Conservation (phyloP, 1,140 invertebrate species). For the Conopomorpha cramerella region DNA sequence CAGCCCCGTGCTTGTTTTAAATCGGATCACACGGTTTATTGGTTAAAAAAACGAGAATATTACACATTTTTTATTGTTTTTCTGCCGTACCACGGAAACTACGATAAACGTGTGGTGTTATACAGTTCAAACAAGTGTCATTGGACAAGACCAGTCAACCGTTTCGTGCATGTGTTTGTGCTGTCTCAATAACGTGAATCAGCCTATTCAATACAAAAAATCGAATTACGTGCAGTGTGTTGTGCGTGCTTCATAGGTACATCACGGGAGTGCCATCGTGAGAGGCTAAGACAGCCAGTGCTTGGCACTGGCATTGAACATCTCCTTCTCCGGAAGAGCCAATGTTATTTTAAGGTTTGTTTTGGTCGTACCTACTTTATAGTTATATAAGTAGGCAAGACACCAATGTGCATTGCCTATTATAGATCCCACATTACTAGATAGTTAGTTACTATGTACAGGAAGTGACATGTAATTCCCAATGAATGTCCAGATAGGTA, state of each 20-base stretch:
- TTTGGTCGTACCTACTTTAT: too few relatives aligned
- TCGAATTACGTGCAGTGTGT: too few relatives aligned
- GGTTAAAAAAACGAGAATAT: constrained; percentile 29
- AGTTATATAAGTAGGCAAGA: too few relatives aligned
- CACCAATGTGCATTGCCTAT: too few relatives aligned
- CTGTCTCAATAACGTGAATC: too few relatives aligned
- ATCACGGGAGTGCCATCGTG: not conserved
- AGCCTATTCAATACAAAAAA: too few relatives aligned
- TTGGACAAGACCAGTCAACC: constrained; percentile 39
- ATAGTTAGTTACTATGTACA: too few relatives aligned
- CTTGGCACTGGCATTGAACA: constrained; percentile 24
- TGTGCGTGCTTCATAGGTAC: too few relatives aligned
- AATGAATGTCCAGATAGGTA: too few relatives aligned
- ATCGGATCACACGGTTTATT: constrained; percentile 20
- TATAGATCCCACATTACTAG: too few relatives aligned
- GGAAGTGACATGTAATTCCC: too few relatives aligned
- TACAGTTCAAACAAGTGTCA: constrained; percentile 14
- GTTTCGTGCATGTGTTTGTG: constrained; percentile 33
- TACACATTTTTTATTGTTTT: constrained; percentile 21
- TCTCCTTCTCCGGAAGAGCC: constrained; percentile 36
- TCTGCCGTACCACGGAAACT: not conserved
- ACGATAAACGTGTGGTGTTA: not conserved
- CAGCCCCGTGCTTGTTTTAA: constrained; percentile 7
- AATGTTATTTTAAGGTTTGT: constrained; percentile 54
- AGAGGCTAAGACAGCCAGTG: too few relatives aligned